Conservation (phyloP, 2,113 vertebrate genomes). For the Megaptera novaeangliae region DNA sequence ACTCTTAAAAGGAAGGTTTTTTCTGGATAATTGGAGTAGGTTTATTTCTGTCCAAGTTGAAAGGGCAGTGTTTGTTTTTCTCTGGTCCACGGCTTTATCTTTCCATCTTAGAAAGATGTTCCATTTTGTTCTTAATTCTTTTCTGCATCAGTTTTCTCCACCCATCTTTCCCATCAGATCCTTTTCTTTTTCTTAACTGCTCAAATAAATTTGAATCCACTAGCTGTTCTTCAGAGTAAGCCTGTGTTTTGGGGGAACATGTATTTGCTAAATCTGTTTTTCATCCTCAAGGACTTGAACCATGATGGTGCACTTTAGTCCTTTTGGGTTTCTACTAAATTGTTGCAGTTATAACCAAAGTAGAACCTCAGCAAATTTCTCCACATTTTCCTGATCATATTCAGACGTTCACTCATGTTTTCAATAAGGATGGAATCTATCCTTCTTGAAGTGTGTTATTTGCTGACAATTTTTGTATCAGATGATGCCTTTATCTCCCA, state of each 20-base stretch:
- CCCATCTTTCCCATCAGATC: neutral
- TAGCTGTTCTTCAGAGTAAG: neutral
- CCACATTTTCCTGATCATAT: neutral
- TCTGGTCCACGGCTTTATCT: neutral
- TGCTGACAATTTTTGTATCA: neutral
- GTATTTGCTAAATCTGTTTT: neutral
- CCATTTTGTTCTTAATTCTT: neutral
- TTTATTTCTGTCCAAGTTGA: neutral
- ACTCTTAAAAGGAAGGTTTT: neutral
- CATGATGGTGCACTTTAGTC: neutral
- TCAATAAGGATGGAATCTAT: neutral
- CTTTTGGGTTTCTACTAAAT: neutral
- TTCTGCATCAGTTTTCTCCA: neutral
- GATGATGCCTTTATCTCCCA: neutral
- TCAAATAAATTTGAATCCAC: neutral
- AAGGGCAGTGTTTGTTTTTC: neutral
- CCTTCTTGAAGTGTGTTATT: neutral
- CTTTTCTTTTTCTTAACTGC: neutral
- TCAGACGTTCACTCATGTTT: neutral
- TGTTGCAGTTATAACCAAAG: neutral
- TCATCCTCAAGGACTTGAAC: neutral
- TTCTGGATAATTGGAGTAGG: neutral
- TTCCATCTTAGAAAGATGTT: neutral
- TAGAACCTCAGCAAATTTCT: neutral
- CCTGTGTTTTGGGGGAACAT: neutral